phyloP scores from a whole-genome alignment of 2,888 invertebrate species.

The Hesperia comma region DNA sequence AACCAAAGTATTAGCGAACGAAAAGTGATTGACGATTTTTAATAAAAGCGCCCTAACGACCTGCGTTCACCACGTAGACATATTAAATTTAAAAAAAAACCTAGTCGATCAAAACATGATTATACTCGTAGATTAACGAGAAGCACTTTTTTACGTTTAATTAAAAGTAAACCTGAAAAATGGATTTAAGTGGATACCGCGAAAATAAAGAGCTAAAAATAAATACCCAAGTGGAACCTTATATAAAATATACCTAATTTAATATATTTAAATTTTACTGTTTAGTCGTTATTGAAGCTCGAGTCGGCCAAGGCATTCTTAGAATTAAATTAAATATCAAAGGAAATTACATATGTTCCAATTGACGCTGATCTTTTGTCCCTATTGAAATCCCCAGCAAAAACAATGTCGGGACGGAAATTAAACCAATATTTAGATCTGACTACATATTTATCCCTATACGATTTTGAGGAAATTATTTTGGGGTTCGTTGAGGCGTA shows the following conservation, averaged over 20 bases:
- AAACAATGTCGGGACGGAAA: constrained; percentile 79
- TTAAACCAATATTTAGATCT: constrained; percentile 64
- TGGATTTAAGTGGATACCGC: too few relatives aligned
- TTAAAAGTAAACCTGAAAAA: too few relatives aligned
- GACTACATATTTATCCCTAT: constrained; percentile 14
- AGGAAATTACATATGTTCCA: constrained; percentile 78
- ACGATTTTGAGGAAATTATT: constrained; percentile 31
- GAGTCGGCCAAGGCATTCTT: constrained; percentile 64
- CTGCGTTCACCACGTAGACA: constrained; percentile 23
- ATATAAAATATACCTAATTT: constrained; percentile 46
- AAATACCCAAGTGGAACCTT: neutral
- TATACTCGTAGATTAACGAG: neutral
- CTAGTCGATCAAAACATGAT: neutral
- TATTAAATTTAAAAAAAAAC: constrained; percentile 19
- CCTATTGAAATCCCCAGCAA: constrained; percentile 75
- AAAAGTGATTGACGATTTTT: constrained; percentile 49
- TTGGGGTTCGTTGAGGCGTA: constrained; percentile 25
- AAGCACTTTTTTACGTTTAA: neutral
- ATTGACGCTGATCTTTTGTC: constrained; percentile 68
- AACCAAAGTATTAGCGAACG: constrained; percentile 39
- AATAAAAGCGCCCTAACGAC: constrained; percentile 43
- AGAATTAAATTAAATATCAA: constrained; percentile 75
- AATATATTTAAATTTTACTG: constrained; percentile 53
- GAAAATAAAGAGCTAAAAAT: neutral
- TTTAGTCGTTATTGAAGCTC: constrained; percentile 57